phyloP scores from a whole-genome alignment of 1,140 invertebrate species.

The Trichonephila clavipes region DNA sequence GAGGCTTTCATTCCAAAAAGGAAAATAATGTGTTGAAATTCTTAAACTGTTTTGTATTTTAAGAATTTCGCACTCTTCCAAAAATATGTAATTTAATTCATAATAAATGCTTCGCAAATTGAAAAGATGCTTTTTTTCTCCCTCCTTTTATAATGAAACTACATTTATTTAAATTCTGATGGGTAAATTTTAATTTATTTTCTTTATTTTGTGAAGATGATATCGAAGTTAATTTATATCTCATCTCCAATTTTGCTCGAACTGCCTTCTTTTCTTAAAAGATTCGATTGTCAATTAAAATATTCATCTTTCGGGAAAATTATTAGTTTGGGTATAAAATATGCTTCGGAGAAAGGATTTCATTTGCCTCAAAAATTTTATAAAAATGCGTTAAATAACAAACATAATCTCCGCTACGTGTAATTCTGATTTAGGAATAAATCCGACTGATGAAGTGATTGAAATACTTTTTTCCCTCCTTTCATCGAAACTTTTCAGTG shows the following conservation, averaged over 20 bases:
- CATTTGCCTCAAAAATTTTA: not conserved
- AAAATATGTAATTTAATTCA: not conserved
- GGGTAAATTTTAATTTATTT: slow-evolving; percentile 1
- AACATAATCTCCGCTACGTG: not conserved
- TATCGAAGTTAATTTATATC: not conserved
- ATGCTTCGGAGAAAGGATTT: not conserved
- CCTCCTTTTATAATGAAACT: not conserved
- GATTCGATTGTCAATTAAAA: not conserved
- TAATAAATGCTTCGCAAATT: not conserved
- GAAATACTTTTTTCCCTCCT: not conserved
- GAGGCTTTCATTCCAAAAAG: too few species aligned
- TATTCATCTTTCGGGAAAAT: not conserved
- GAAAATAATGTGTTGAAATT: too few species aligned
- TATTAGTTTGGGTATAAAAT: too few species aligned
- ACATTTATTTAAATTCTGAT: not conserved
- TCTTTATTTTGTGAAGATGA: not conserved
- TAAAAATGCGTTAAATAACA: not conserved
- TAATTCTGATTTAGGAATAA: not conserved
- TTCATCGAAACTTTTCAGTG: not conserved
- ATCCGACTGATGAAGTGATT: not conserved
- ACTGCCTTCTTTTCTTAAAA: not conserved
- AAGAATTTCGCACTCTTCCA: not conserved
- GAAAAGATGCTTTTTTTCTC: not conserved
- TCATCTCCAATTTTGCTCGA: not conserved
- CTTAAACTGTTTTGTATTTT: too few species aligned